Conservation (phyloP, 1,140 invertebrate species). For the Pentalonia nigronervosa region DNA sequence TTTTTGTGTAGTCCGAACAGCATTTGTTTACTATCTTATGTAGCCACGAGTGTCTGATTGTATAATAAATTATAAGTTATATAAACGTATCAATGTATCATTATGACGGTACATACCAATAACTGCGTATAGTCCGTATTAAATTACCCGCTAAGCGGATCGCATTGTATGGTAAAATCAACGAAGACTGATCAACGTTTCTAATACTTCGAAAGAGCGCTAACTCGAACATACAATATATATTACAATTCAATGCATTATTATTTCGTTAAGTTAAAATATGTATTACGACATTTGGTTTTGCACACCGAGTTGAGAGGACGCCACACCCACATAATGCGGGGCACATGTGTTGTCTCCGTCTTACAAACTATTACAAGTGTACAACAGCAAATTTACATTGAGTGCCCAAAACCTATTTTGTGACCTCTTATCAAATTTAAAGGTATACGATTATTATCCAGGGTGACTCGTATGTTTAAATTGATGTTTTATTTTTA, state of each 20-base stretch:
- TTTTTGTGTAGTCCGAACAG: neutral
- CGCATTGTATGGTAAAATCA: neutral
- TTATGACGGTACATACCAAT: neutral
- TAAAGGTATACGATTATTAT: neutral
- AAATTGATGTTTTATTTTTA: neutral
- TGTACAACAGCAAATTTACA: no score
- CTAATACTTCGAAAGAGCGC: neutral
- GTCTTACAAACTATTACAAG: no score
- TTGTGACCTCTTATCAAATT: neutral
- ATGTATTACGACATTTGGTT: neutral
- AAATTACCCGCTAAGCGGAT: neutral
- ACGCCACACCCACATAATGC: no score
- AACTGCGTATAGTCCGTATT: neutral
- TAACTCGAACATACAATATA: neutral
- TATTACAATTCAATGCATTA: neutral
- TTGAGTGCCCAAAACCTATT: no score
- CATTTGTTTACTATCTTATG: neutral
- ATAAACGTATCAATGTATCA: neutral
- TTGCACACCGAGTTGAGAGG: neutral
- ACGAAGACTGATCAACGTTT: neutral
- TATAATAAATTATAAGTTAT: constrained; percentile 9
- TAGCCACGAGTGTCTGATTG: neutral
- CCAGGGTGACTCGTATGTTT: neutral
- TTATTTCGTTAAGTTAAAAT: neutral
- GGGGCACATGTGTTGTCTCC: no score